These are phyloP conservation scores for Leptinotarsa haldemani DNA, from an alignment of 2,888 invertebrate genomes.

Conservation along the genomic window DNA sequence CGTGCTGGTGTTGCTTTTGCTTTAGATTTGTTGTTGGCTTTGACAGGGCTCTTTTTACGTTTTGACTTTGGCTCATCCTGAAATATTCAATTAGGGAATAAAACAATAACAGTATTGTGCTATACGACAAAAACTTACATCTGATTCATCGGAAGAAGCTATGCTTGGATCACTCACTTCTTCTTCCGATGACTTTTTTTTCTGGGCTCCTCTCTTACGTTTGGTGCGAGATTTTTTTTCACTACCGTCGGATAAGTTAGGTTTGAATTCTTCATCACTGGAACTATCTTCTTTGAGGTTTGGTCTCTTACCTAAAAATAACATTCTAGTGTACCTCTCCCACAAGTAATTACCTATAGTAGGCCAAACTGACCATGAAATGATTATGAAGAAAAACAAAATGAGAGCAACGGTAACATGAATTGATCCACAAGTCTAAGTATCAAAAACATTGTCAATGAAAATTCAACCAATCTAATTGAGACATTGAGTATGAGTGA, in stretches of 20 bases:
- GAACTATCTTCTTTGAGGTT: conserved; percentile 66
- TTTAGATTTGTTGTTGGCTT: conserved; percentile 56
- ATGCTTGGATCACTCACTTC: conserved; percentile 58
- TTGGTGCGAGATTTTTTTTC: conserved; percentile 59
- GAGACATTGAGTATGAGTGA: too few species aligned
- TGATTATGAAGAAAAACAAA: too few species aligned
- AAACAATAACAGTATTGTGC: too few species aligned
- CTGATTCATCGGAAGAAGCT: conserved; percentile 59
- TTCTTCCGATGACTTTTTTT: conserved; percentile 51
- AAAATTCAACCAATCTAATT: too few species aligned
- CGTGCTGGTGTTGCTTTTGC: conserved; percentile 52
- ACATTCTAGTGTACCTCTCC: neutral
- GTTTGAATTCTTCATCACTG: conserved; percentile 62
- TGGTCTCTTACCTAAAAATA: conserved; percentile 56
- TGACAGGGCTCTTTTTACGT: conserved; percentile 53
- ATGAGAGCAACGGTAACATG: too few species aligned
- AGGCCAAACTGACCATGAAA: too few species aligned
- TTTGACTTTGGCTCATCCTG: conserved; percentile 62
- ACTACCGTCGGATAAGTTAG: conserved; percentile 62
- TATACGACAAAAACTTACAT: conserved; percentile 48
- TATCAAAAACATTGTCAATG: too few species aligned
- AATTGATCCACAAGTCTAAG: too few species aligned
- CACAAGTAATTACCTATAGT: too few species aligned
- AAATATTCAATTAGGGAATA: conserved; percentile 24
- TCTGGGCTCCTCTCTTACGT: conserved; percentile 58